These are phyloP conservation scores for Pentalonia nigronervosa DNA, from an alignment of 1,140 invertebrate species.

Conservation along the genomic window DNA sequence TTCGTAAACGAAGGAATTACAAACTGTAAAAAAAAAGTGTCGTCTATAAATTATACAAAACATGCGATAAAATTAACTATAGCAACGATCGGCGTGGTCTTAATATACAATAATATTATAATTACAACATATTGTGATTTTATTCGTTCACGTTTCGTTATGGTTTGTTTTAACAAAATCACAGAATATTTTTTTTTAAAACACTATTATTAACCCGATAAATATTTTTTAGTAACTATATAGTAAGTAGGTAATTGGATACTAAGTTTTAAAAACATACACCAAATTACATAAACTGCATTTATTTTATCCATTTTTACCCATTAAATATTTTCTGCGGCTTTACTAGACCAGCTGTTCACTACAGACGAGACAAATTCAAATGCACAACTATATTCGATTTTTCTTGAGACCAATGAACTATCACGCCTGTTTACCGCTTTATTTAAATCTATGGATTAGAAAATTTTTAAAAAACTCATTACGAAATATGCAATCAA, in stretches of 20 bases:
- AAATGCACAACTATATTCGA: background rate
- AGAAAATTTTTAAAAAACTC: background rate
- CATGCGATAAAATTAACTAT: conserved; percentile 3
- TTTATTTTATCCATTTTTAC: background rate
- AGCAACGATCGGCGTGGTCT: background rate
- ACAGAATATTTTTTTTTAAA: background rate
- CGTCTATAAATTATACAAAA: background rate
- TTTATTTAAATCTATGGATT: background rate
- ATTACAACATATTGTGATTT: background rate
- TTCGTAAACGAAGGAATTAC: conserved; percentile 35
- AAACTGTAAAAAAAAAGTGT: background rate
- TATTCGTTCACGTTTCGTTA: background rate
- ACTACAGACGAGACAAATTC: background rate
- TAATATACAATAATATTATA: background rate
- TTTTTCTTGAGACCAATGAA: background rate
- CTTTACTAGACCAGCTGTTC: background rate
- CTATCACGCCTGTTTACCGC: background rate
- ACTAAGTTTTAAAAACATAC: background rate
- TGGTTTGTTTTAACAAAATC: background rate
- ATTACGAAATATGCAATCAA: background rate
- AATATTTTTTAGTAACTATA: background rate
- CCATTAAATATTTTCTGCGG: background rate
- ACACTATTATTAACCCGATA: background rate
- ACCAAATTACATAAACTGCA: background rate
- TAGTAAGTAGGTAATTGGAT: background rate